Percentiles rank a stretch among this genome's conserved stretches.
phyloP scores from a whole-genome alignment of 2,797 vertebrate species.

The Octomys mimax region DNA sequence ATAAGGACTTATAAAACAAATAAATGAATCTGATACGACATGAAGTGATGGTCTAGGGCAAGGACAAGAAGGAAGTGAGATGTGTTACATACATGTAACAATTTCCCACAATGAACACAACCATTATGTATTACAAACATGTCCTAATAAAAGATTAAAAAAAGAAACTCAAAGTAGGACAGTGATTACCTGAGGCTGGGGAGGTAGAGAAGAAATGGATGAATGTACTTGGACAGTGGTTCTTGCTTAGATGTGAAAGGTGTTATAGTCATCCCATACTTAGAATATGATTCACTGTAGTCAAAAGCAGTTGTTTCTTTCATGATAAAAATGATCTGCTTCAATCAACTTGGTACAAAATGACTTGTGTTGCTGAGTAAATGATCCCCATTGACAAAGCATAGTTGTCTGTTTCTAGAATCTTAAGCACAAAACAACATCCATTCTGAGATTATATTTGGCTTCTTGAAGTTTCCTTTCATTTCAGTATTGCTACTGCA shows the following conservation, averaged over 20 bases:
- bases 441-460: not conserved
- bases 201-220: too few relatives aligned
- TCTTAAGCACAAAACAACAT: not conserved
- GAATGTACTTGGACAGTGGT: accelerated
- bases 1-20: not conserved
- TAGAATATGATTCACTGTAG: not conserved
- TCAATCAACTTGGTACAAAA: not conserved
- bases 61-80: not conserved
- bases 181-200: not conserved
- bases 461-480: not conserved
- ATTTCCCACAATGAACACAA: not conserved
- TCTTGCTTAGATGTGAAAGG: not conserved
- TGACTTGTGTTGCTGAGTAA: not conserved
- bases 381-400: too few relatives aligned
- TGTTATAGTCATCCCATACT: not conserved
- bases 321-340: not conserved
- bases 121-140: not conserved
- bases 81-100: not conserved
- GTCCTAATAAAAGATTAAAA: not conserved
- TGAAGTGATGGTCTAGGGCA: not conserved
- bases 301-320: not conserved
- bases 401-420: not conserved
- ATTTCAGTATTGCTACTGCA: not conserved
- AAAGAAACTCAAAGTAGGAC: not conserved
- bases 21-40: not conserved